Percentiles rank a stretch among this genome's conserved stretches.
phyloP scores from a whole-genome alignment of 2,113 vertebrate genomes.

The Mustelus asterias region DNA sequence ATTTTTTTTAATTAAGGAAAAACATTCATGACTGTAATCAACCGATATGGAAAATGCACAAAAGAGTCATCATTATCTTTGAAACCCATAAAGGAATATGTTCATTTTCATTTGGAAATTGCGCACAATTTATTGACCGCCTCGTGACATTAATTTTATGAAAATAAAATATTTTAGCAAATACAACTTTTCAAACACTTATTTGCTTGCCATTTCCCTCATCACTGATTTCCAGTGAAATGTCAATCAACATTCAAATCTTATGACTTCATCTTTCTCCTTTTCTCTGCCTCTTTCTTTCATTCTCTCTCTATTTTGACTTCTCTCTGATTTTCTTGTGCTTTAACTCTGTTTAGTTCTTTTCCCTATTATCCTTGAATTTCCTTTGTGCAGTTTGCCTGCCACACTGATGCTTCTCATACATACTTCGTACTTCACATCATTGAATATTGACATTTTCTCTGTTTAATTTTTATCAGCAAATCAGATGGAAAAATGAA shows the following conservation, averaged over 20 bases:
- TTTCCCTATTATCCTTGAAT: not conserved
- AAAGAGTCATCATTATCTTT: not conserved
- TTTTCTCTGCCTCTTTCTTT: not conserved
- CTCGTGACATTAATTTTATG: not conserved
- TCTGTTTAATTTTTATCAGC: not conserved
- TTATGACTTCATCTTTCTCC: not conserved
- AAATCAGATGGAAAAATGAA: slow-evolving; percentile 20
- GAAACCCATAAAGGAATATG: not conserved
- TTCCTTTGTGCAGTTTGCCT: not conserved
- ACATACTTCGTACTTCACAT: not conserved
- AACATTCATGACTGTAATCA: not conserved
- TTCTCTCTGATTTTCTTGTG: not conserved
- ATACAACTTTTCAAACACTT: not conserved
- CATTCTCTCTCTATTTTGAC: not conserved
- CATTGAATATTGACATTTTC: slow-evolving; percentile 25
- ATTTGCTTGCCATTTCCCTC: not conserved
- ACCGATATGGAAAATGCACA: not conserved
- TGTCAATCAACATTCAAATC: not conserved
- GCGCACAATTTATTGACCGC: not conserved
- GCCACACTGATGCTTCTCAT: not conserved
- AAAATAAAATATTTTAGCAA: not conserved
- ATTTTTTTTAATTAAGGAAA: not conserved
- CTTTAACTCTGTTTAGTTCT: not conserved
- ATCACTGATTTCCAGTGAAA: not conserved
- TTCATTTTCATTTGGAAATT: not conserved